These are phyloP conservation scores for Cyprinodon tularosa DNA, from an alignment of 2,113 vertebrate genomes.

Conservation along the genomic window DNA sequence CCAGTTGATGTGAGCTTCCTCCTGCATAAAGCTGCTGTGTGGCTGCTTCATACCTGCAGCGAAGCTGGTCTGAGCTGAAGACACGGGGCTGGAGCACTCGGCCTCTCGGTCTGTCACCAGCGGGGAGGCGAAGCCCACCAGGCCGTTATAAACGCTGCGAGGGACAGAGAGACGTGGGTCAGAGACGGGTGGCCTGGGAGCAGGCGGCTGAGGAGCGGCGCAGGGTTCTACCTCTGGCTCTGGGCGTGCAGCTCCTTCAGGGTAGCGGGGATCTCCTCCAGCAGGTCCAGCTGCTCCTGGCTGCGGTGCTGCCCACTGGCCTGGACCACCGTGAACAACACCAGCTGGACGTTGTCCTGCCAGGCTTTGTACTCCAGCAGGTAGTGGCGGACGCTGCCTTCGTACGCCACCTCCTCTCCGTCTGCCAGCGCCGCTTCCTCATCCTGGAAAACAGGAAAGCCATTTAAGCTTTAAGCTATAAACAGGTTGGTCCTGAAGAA, in stretches of 20 bases:
- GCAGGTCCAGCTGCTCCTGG: conserved; percentile 92
- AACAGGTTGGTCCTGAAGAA: no score
- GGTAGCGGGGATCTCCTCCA: conserved; percentile 94
- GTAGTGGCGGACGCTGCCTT: conserved; percentile 96
- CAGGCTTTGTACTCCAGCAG: conserved; percentile 96
- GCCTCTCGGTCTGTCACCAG: conserved; percentile 92
- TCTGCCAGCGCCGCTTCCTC: conserved; percentile 95
- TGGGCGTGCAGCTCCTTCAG: conserved; percentile 94
- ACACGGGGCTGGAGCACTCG: conserved; percentile 92
- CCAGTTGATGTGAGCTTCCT: no score
- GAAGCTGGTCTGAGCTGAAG: conserved; percentile 88
- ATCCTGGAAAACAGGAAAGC: conserved; percentile 79
- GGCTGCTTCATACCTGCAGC: conserved; percentile 84
- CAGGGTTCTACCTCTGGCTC: conserved; percentile 85
- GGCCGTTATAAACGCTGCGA: conserved; percentile 92
- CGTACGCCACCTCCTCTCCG: conserved; percentile 93
- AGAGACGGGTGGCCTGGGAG: accelerated
- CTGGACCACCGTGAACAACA: conserved; percentile 95
- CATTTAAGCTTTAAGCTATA: no score
- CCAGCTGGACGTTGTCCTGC: conserved; percentile 98
- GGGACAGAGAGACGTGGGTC: background rate
- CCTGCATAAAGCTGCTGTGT: background rate
- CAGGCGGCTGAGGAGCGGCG: no score
- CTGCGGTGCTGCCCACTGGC: conserved; percentile 92
- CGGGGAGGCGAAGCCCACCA: conserved; percentile 96